Evolutionary conservation across 1,140 invertebrate species (phyloP), one percentile per base, ranked within the genome.

Genomic region (Delia radicum): DNA sequence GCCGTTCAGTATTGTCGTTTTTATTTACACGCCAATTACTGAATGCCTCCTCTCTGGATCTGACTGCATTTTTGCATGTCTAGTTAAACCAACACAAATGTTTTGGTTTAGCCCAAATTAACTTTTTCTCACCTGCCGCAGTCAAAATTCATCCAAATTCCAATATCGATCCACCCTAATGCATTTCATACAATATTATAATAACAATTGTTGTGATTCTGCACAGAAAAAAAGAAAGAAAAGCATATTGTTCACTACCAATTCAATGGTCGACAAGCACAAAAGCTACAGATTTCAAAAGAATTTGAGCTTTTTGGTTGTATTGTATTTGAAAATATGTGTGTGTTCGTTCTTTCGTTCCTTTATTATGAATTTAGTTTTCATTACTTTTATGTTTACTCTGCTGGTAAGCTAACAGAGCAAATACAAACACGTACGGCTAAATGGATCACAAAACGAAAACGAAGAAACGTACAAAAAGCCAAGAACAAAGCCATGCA

Each of bases 261-360:
- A 55, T 55, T 55, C 48, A 55, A 55, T 55, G 48, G 48, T 55
- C 48, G 48, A 55, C n/a, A 55, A 55, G 48, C 21, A 55, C 48
- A 55, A 55, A 55, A 55, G 48, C 48, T 55, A 21, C 21, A 21
- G 48, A n/a, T 55, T 55, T 55, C 48, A 55, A 55, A 55, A 55
- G 48, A 55, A 18, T 21, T 55, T 55, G 48, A 55, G 48, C 4
- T 55, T 55, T 55, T 55, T 55, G n/a, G 48, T 21, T 55, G 18
- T 55, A 3, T 5, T 55, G 48, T 21, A 55, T 37, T 37, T 55
- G 48, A 6, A 55, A 21, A 2, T 55, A 18, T 55, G 48, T 21
- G 2, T 55, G 48, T 48, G 15, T n/a, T 21, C 5, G 48, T 55
- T 55, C 0, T 21, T 55, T 55, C 48, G 18, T 48, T 33, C 10